Percentiles rank a stretch among this genome's conserved stretches.
These are phyloP conservation scores for Aldabrachelys gigantea DNA, from an alignment of 2,113 vertebrate species.

Conservation along the genomic window DNA sequence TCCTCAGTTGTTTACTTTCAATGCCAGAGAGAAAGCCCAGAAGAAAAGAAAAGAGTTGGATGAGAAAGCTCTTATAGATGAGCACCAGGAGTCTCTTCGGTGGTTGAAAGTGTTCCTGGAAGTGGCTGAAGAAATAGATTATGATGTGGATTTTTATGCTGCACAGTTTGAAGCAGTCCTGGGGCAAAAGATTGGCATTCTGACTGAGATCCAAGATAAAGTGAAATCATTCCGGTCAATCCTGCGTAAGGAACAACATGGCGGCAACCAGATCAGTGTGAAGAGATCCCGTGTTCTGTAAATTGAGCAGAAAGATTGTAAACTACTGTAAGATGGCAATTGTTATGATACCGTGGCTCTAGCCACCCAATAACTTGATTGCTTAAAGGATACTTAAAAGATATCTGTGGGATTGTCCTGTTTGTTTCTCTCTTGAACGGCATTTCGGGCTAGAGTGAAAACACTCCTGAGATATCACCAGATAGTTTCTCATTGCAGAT, in stretches of 20 bases:
- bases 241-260: conserved; percentile 34
- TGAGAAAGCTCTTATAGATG: neutral
- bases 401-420: neutral
- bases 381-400: conserved; percentile 38
- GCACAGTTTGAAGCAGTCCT: conserved; percentile 54
- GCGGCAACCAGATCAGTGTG: neutral
- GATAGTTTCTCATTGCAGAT: neutral
- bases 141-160: conserved; percentile 49
- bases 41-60: conserved; percentile 20
- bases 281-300: neutral
- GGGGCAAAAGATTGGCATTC: conserved; percentile 57
- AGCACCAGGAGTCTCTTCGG: neutral
- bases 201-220: conserved; percentile 60
- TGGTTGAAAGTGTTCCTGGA: conserved; percentile 17
- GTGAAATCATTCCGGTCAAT: conserved; percentile 47
- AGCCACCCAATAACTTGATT: conserved; percentile 14
- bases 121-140: neutral
- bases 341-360: conserved; percentile 2
- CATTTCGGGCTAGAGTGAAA: neutral
- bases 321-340: neutral
- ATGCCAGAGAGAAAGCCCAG: neutral
- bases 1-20: neutral
- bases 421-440: neutral
- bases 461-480: neutral
- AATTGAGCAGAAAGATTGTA: neutral